These are phyloP conservation scores for Geotrupes spiniger DNA, from an alignment of 2,888 invertebrate genomes.

Conservation along the genomic window DNA sequence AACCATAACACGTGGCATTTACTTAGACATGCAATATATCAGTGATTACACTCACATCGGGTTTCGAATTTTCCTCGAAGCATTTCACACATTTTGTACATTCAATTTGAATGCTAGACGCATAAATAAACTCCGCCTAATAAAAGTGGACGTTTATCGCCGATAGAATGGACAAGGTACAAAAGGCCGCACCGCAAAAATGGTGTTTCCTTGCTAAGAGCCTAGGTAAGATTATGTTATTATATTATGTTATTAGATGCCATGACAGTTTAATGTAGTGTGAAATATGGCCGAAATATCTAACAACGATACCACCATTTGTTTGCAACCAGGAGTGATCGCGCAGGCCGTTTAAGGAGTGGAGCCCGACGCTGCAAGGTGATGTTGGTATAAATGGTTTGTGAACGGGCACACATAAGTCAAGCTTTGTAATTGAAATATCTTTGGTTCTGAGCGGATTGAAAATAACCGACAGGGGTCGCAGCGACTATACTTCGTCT, in stretches of 20 bases:
- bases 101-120: too few species aligned
- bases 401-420: slow-evolving; percentile 29
- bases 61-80: too few species aligned
- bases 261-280: slow-evolving; percentile 49
- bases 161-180: background rate
- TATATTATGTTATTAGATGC: slow-evolving; percentile 48
- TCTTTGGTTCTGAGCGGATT: slow-evolving; percentile 34
- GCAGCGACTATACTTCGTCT: too few species aligned
- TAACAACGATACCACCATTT: slow-evolving; percentile 40
- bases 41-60: too few species aligned
- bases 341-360: slow-evolving; percentile 12
- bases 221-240: slow-evolving; percentile 44
- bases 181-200: slow-evolving; percentile 3
- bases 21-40: too few species aligned
- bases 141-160: too few species aligned
- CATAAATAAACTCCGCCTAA: too few species aligned
- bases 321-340: slow-evolving; percentile 29
- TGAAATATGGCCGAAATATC: slow-evolving; percentile 46
- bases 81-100: too few species aligned
- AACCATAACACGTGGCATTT: too few species aligned
- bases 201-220: slow-evolving; percentile 3
- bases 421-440: slow-evolving; percentile 40
- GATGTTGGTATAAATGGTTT: slow-evolving; percentile 15
- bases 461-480: too few species aligned
- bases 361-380: slow-evolving; percentile 18